phyloP scores from a whole-genome alignment of 2,888 invertebrate genomes.

The Phytoseiulus persimilis region DNA sequence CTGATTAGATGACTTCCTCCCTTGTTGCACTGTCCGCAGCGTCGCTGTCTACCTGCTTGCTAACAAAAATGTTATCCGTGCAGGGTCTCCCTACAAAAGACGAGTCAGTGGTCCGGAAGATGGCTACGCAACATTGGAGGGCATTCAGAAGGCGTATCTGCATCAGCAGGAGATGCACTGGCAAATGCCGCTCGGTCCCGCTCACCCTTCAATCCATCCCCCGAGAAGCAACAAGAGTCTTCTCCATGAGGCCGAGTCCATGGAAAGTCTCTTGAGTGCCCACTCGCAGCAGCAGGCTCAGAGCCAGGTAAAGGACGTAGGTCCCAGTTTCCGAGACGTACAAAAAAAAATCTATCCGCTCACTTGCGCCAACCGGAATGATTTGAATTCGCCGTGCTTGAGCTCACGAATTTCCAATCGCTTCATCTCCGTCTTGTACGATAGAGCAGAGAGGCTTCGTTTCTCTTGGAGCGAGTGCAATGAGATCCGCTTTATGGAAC shows the following conservation, averaged over 20 bases:
- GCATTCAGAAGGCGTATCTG: conserved; percentile 36
- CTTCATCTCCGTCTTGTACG: no score
- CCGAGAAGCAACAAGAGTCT: conserved; percentile 36
- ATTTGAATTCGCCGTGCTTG: no score
- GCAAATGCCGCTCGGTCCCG: conserved; percentile 24
- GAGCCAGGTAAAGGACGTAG: conserved; percentile 30
- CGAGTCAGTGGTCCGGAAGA: conserved; percentile 13
- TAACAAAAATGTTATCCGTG: background rate
- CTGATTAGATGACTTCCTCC: background rate
- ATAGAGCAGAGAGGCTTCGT: no score
- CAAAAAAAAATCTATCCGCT: no score
- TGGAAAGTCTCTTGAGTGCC: conserved; percentile 41
- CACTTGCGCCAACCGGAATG: no score
- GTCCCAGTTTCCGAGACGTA: no score
- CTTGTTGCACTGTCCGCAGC: background rate
- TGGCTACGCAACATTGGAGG: conserved; percentile 35
- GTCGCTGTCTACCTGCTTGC: background rate
- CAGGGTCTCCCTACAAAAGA: conserved; percentile 31
- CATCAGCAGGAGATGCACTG: conserved; percentile 37
- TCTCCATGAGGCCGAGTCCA: conserved; percentile 37
- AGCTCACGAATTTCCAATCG: no score
- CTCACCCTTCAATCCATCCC: conserved; percentile 34
- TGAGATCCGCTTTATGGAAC: no score
- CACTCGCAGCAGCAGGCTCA: conserved; percentile 39
- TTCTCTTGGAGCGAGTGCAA: no score